Evolutionary conservation across 2,113 vertebrate species (phyloP).

Genomic region (Corvus moneduloides): DNA sequence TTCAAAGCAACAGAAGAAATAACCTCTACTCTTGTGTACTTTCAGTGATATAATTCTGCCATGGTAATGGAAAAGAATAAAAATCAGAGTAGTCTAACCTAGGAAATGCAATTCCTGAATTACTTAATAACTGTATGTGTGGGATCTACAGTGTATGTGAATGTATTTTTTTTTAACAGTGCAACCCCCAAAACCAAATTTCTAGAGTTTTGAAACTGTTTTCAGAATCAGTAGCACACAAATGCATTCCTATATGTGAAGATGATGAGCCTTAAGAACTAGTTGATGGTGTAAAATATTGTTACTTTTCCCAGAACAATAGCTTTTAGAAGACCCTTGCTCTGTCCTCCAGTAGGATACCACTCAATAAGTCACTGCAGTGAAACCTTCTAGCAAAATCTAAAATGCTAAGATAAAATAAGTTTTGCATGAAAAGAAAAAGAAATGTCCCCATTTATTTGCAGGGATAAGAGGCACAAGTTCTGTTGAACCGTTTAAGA

Average conservation of each 20-base stretch:
- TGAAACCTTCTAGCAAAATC: neutral
- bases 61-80: neutral
- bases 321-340: neutral
- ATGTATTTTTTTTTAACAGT: neutral
- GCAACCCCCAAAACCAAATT: neutral
- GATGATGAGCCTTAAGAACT: neutral
- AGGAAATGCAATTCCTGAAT: neutral
- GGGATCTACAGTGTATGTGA: neutral
- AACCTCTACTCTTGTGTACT: neutral
- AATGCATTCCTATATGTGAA: neutral
- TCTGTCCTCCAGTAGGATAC: neutral
- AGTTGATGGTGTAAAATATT: neutral
- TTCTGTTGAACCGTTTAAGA: neutral
- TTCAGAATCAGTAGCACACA: neutral
- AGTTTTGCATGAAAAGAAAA: neutral
- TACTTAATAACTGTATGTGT: neutral
- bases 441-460: neutral
- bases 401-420: neutral
- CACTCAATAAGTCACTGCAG: neutral
- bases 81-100: neutral
- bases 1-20: conserved; percentile 18
- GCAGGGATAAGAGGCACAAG: neutral
- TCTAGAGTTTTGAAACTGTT: neutral
- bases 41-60: neutral
- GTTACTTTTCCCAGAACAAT: neutral